These are phyloP conservation scores for Phoxinus dragarum DNA, from an alignment of 2,797 vertebrate species.

Conservation along the genomic window DNA sequence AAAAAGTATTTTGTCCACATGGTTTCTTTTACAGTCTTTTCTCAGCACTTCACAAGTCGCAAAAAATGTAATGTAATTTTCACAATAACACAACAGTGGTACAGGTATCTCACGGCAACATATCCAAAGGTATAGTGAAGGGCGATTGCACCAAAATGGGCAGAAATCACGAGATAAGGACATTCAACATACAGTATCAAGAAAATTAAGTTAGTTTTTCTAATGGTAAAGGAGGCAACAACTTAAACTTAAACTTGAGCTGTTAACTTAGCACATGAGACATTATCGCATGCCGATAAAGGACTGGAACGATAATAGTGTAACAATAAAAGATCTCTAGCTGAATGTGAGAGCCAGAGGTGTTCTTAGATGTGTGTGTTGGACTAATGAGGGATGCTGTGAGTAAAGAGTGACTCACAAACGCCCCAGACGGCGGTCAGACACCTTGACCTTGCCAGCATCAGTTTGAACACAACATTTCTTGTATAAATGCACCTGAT, in stretches of 20 bases:
- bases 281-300: neutral
- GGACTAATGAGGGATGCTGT: slow-evolving; percentile 46
- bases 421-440: neutral
- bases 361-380: slow-evolving; percentile 22
- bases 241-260: neutral
- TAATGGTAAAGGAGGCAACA: no score
- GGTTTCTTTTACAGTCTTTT: neutral
- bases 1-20: neutral
- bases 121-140: no score
- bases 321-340: slow-evolving; percentile 33
- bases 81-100: neutral
- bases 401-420: slow-evolving; percentile 42
- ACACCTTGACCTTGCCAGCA: slow-evolving; percentile 8
- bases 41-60: neutral
- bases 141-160: no score
- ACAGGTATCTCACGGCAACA: neutral
- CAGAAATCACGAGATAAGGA: no score
- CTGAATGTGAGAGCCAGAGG: slow-evolving; percentile 15
- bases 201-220: no score
- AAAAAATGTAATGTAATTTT: neutral
- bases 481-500: neutral
- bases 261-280: slow-evolving; percentile 14
- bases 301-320: slow-evolving; percentile 10
- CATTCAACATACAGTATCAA: no score
- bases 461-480: slow-evolving; percentile 19